Evolutionary conservation across 1,140 invertebrate species (phyloP), one percentile per base, ranked within the genome.

Genomic region (Sminthurides bifidus): DNA sequence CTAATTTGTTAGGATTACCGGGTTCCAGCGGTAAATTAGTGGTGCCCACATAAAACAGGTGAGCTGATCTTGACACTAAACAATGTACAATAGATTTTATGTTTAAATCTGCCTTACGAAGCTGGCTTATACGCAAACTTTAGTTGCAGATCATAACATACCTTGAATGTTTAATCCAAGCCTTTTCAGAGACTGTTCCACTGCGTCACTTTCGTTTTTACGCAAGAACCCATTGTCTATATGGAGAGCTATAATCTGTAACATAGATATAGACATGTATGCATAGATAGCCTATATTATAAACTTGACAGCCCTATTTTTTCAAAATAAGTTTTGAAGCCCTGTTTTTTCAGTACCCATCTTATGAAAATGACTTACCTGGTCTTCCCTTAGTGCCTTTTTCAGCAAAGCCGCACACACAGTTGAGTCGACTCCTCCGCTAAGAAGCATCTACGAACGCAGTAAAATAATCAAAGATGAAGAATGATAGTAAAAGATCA

Each of bases 161-260:
- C 79, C 75, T 75, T 82, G 84, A 51, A 97, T 74, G 69, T 87
- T 81, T 15, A 98, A 77, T 17, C 92, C 93, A 50, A 98, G 74
- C 61, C 85, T 81, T 19, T 80, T 79, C 21, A 98, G 77, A 58
- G 85, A 89, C 68, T 84, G 77, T 67, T 88, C 85, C 14, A 97
- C 94, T 63, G 84, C 81, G 45, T 80, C 73, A 66, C 89, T 93
- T 71, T 99, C 95, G 66, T 90, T 82, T 74, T 95, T 92, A 49
- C 95, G 79, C 92, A 98, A 94, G 71, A 98, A 98, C 48, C 94
- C 95, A 74, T 98, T 98, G 72, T 98, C 93, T 64, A 99, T 94
- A 73, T 98, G 94, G 58, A 98, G 78, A 33, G 92, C 92, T 67
- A 96, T 90, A 21, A 98, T 76, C 57, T 66, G 30, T 19, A 54